These are phyloP conservation scores for Pollenia griseotomentosa DNA, from an alignment of 2,888 invertebrate genomes.

Conservation along the genomic window DNA sequence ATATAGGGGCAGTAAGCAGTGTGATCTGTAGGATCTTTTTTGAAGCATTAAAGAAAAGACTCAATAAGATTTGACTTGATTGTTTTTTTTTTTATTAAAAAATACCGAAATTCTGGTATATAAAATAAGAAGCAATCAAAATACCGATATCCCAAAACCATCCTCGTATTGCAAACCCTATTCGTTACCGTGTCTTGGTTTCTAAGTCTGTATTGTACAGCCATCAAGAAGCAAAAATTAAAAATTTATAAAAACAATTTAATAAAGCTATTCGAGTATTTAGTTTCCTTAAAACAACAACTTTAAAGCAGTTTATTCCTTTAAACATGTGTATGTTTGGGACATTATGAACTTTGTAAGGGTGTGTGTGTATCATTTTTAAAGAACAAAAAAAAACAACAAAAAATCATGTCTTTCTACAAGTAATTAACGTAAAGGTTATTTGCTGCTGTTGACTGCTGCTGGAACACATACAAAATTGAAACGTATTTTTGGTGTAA, in stretches of 20 bases:
- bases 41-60: too few species aligned
- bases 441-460: constrained; percentile 49
- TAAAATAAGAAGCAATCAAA: too few species aligned
- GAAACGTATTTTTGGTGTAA: neutral
- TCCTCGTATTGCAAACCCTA: too few species aligned
- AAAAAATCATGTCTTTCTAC: constrained; percentile 43
- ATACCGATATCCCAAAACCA: too few species aligned
- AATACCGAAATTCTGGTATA: too few species aligned
- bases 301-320: neutral
- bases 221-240: constrained; percentile 32
- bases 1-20: too few species aligned
- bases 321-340: constrained; percentile 23
- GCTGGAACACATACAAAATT: neutral
- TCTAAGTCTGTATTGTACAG: constrained; percentile 26
- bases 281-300: constrained; percentile 8
- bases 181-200: constrained; percentile 14
- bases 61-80: too few species aligned
- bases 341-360: constrained; percentile 5
- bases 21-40: too few species aligned
- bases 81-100: too few species aligned
- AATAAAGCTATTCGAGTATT: constrained; percentile 41
- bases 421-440: constrained; percentile 71
- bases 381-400: constrained; percentile 10
- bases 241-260: constrained; percentile 41
- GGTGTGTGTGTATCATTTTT: constrained; percentile 16